Percentiles rank a stretch among this genome's conserved stretches.
Evolutionary conservation across 2,888 invertebrate species (phyloP).

Genomic region (Escarpia spicata): DNA sequence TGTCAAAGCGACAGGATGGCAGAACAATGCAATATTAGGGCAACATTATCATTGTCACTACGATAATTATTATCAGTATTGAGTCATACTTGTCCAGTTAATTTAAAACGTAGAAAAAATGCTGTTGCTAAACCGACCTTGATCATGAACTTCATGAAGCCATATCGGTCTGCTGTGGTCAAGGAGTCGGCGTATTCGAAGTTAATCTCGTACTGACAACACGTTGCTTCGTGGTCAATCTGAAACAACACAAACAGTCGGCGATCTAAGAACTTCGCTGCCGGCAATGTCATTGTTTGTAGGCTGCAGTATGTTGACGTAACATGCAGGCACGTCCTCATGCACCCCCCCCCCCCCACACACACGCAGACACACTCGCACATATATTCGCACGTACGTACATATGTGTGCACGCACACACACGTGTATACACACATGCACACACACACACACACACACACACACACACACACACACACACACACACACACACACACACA

Average conservation of each 20-base stretch:
- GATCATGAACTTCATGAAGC: conserved; percentile 49
- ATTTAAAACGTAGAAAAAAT: neutral
- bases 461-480: no score
- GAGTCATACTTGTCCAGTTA: neutral
- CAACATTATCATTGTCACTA: neutral
- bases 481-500: no score
- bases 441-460: no score
- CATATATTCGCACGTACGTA: no score
- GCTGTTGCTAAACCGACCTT: conserved; percentile 35
- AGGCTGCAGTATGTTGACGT: no score
- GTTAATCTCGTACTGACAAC: conserved; percentile 46
- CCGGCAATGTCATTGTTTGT: no score
- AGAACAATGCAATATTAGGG: neutral
- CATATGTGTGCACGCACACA: no score
- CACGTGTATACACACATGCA: no score
- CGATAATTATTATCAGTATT: neutral
- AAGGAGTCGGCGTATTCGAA: conserved; percentile 42
- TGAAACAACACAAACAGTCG: conserved; percentile 23
- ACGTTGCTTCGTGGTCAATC: conserved; percentile 46
- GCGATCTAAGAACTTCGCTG: neutral
- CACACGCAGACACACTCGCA: no score
- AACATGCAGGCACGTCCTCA: no score
- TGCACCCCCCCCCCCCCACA: no score
- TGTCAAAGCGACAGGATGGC: neutral
- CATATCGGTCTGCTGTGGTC: conserved; percentile 41